These are phyloP conservation scores for Platyscapa corneri DNA, from an alignment of 1,140 invertebrate species.

Conservation along the genomic window DNA sequence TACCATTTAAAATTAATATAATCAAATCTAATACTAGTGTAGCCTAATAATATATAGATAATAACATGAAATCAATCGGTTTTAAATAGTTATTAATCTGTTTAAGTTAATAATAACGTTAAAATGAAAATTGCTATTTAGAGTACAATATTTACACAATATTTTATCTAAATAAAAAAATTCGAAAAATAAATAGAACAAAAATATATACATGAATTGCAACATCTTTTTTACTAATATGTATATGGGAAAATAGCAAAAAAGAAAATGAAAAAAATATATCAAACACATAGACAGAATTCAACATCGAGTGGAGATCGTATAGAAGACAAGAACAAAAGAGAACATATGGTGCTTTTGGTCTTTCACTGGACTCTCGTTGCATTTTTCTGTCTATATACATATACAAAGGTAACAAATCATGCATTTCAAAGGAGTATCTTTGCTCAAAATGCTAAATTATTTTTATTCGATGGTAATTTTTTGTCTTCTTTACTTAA, in stretches of 20 bases:
- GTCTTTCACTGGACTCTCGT: background rate
- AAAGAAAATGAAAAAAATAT: conserved; percentile 25
- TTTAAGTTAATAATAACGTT: too few relatives aligned
- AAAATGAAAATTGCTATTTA: too few relatives aligned
- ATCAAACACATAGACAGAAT: background rate
- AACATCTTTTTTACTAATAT: background rate
- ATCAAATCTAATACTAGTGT: too few relatives aligned
- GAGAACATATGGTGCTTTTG: conserved; percentile 16
- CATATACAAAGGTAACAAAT: background rate
- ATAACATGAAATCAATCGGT: too few relatives aligned
- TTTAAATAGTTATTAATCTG: too few relatives aligned
- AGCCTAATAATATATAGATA: too few relatives aligned
- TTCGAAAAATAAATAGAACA: too few relatives aligned
- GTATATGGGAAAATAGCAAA: background rate
- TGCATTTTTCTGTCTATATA: background rate
- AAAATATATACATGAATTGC: background rate
- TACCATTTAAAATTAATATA: too few relatives aligned
- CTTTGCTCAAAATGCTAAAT: background rate
- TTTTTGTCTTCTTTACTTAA: background rate
- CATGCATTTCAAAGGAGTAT: background rate
- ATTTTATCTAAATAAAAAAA: too few relatives aligned
- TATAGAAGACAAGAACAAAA: conserved; percentile 33
- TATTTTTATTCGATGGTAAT: too few relatives aligned
- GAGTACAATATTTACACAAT: too few relatives aligned
- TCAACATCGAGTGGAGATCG: background rate